phyloP scores from a whole-genome alignment of 2,113 vertebrate genomes.

The Anarrhichthys ocellatus region DNA sequence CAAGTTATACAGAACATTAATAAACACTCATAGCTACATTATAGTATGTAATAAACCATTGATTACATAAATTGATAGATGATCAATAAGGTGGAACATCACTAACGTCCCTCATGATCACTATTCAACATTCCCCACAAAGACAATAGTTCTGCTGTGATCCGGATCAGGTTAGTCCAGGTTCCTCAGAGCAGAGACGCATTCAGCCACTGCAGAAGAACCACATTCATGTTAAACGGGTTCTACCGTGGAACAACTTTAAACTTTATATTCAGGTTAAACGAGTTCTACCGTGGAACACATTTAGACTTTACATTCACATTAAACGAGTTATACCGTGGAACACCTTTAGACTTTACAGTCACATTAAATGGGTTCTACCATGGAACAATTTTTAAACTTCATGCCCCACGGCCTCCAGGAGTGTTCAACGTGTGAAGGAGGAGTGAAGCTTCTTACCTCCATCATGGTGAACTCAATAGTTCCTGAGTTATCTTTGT shows the following conservation, averaged over 20 bases:
- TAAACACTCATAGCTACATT: too few species aligned
- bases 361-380: too few species aligned
- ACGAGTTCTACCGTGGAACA: too few species aligned
- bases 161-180: not conserved
- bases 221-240: not conserved
- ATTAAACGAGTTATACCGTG: not conserved
- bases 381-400: too few species aligned
- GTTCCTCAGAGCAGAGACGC: constrained; percentile 55
- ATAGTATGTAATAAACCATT: not conserved
- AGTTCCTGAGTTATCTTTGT: constrained; percentile 79
- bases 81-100: not conserved
- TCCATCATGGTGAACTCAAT: constrained; percentile 81
- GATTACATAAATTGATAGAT: not conserved
- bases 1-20: too few species aligned
- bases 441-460: constrained; percentile 62
- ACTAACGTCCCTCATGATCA: not conserved
- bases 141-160: not conserved
- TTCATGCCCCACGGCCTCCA: too few species aligned
- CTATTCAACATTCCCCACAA: not conserved
- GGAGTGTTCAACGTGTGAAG: not conserved
- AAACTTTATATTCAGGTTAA: too few species aligned
- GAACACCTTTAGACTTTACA: not conserved
- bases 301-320: not conserved
- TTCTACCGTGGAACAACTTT: not conserved
- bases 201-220: constrained; percentile 70